A percentile compares a stretch with the other conserved stretches of the same genome.
Evolutionary conservation across 1,140 invertebrate genomes (phyloP).

Genomic region (Holcopasites calliopsidis): DNA sequence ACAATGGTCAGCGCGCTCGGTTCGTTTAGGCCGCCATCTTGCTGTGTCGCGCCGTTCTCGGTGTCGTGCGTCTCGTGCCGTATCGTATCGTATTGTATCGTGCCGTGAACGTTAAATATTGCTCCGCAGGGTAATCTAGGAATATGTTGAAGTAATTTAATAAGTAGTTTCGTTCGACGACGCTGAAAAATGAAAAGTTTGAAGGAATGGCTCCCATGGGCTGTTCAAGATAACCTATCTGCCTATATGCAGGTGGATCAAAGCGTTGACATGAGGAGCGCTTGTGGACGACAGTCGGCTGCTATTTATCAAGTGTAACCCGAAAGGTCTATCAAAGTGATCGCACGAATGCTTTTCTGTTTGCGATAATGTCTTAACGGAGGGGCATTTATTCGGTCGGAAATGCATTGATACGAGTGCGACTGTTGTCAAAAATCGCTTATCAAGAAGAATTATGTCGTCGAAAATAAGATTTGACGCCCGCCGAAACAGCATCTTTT

Average conservation of each 20-base stretch:
- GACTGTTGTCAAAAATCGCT: neutral
- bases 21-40: constrained; percentile 27
- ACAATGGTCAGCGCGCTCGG: neutral
- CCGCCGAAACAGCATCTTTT: neutral
- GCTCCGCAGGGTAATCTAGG: neutral
- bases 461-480: neutral
- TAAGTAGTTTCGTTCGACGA: neutral
- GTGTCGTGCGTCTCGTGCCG: no score
- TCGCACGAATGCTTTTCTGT: neutral
- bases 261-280: constrained; percentile 21
- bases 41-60: no score
- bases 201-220: neutral
- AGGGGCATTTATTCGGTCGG: neutral
- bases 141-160: neutral
- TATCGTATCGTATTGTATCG: constrained; percentile 10
- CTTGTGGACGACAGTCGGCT: neutral
- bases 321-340: neutral
- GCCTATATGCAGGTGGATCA: neutral
- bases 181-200: no score
- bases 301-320: neutral
- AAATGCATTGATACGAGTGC: neutral
- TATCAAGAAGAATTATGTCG: neutral
- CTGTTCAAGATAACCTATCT: neutral
- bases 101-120: neutral
- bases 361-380: no score